phyloP scores from a whole-genome alignment of 1,140 invertebrate species.

The Colletes latitarsis region DNA sequence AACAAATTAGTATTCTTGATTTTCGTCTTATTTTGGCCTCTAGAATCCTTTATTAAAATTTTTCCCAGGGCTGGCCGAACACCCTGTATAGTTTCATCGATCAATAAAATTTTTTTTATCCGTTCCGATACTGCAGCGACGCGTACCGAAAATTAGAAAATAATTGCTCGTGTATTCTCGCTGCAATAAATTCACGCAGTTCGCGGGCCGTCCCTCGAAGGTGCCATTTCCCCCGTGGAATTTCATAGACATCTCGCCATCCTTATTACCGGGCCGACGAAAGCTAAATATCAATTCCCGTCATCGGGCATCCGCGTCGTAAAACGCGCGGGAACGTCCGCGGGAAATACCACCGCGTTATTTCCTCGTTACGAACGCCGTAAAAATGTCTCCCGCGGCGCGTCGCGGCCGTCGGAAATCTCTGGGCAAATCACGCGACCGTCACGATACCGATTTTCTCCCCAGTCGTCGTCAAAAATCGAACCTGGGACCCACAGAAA shows the following conservation, averaged over 20 bases:
- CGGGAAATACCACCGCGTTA: conserved; percentile 33
- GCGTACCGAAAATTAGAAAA: too few relatives aligned
- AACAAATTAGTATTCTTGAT: too few relatives aligned
- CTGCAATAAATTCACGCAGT: too few relatives aligned
- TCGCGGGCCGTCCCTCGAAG: too few relatives aligned
- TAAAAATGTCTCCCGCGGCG: conserved; percentile 33
- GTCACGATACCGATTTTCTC: conserved; percentile 15
- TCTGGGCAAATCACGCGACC: conserved; percentile 31
- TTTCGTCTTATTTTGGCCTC: too few relatives aligned
- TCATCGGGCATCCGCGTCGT: background rate
- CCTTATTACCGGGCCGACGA: background rate
- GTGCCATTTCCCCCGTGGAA: background rate
- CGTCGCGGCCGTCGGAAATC: conserved; percentile 1
- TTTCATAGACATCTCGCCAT: background rate
- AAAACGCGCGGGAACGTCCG: background rate
- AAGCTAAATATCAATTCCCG: conserved; percentile 40
- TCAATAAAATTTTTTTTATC: too few relatives aligned
- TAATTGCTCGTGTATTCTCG: too few relatives aligned
- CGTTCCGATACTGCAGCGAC: too few relatives aligned
- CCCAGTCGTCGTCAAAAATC: conserved; percentile 37
- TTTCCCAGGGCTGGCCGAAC: too few relatives aligned
- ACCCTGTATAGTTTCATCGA: too few relatives aligned
- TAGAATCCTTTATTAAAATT: too few relatives aligned
- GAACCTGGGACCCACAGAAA: conserved; percentile 42
- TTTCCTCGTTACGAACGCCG: conserved; percentile 38